Evolutionary conservation across 2,113 vertebrate species (phyloP).

Genomic region (Cynoglossus semilaevis): DNA sequence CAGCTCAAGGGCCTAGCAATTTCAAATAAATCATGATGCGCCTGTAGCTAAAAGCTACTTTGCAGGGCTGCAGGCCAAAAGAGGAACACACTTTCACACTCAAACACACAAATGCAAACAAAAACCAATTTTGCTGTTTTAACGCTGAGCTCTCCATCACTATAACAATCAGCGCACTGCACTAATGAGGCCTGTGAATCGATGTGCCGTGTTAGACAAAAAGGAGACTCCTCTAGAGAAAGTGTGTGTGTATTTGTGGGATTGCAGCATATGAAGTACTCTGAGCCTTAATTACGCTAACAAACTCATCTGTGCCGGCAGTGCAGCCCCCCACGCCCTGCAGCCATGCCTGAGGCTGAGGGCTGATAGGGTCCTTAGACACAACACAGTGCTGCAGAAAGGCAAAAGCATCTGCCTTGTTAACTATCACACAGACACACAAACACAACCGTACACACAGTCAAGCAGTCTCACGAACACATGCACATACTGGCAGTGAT

Average conservation of each 20-base stretch:
- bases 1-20: constrained; percentile 72
- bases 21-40: constrained; percentile 82
- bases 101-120: constrained; percentile 20
- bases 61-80: constrained; percentile 68
- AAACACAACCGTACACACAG: constrained; percentile 34
- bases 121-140: constrained; percentile 63
- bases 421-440: constrained; percentile 66
- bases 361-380: constrained; percentile 75
- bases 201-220: constrained; percentile 63
- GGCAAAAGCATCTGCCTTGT: constrained; percentile 67
- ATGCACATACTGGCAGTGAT: constrained; percentile 27
- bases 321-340: constrained; percentile 66
- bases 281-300: constrained; percentile 77
- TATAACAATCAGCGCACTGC: constrained; percentile 69
- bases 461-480: constrained; percentile 34
- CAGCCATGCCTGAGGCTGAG: constrained; percentile 74
- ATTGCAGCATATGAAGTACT: constrained; percentile 43
- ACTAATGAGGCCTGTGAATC: constrained; percentile 77
- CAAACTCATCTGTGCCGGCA: constrained; percentile 74
- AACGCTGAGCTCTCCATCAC: constrained; percentile 68
- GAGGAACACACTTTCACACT: constrained; percentile 10
- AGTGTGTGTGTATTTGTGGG: constrained; percentile 36
- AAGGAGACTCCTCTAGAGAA: constrained; percentile 58
- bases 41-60: constrained; percentile 75
- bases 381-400: constrained; percentile 70